Base-by-base conservation (phyloP, 23 tunicate species). In the Phallusia fumigata region DNA sequence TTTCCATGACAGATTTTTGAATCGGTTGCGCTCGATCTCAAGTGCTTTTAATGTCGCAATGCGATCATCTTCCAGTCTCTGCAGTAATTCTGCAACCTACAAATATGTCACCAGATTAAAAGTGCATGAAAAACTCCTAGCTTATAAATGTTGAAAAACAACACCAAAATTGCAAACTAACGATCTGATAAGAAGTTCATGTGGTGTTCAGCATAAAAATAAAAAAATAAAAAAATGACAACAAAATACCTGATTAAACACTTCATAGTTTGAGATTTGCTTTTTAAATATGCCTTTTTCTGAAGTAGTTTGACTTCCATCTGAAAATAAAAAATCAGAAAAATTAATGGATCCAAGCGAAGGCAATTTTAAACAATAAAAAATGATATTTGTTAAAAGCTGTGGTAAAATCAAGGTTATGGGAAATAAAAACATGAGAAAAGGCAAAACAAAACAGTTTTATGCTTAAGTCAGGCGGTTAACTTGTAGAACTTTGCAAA, bases 41-140 rank as follows among this genome's bases (percentile, higher is more conserved):
- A 95, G 88, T 65, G 89, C 87, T 35, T 44, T 64, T 51, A 79
- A 86, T 18, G 92, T 95, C 35, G 75, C 80, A 24, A 65, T 0
- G 52, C 95, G 84, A 82, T 90, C 99, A 15, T 86, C 83, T 81
- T 95, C 99, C 65, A 95, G 47, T 28, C 99, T 80, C 65, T 83
- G 34, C 15, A 90, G 87, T 31, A 95, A 65, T 15, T 95, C 84
- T 24, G 92, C 82, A 28, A 90, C 99, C 95, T 95, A 75, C 5
- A 40, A 40, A 40, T 40, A 40, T 40, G 30, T 12, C 21, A 16
- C 53, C 26, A 16, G 47, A 52, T 13, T 11, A 34, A 32, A 30
- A 30, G 5, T 10, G 8, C 10, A 3, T 40, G 10, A 40, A 40
- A 40, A 40, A 40, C 10, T 5, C 47, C 47, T 40, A 3, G 5